Conservation (phyloP, 2,888 invertebrate genomes). For the Nomada goodeniana region DNA sequence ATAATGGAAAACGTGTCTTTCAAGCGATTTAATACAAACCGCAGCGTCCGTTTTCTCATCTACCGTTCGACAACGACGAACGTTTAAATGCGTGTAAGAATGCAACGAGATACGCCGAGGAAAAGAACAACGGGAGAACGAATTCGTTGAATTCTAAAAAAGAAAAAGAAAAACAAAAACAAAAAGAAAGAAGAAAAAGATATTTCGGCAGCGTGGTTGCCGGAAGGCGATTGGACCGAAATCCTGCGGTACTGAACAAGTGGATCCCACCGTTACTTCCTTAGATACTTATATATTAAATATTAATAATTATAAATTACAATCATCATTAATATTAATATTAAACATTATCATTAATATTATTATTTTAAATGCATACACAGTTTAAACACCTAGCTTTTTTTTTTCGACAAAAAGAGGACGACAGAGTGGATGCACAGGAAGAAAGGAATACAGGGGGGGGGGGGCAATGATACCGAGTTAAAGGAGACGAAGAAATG, state of each 20-base stretch:
- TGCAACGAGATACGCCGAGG: slow-evolving; percentile 9
- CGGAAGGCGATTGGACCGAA: slow-evolving; percentile 69
- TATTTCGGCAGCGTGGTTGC: slow-evolving; percentile 63
- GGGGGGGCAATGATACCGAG: slow-evolving; percentile 6
- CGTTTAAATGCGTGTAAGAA: slow-evolving; percentile 15
- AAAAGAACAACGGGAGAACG: not conserved
- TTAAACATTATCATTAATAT: slow-evolving; percentile 75
- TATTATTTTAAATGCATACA: slow-evolving; percentile 80
- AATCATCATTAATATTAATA: slow-evolving; percentile 80
- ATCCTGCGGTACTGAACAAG: slow-evolving; percentile 70
- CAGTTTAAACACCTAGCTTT: slow-evolving; percentile 75
- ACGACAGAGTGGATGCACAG: not conserved
- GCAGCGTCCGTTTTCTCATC: not conserved
- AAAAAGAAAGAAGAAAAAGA: not conserved
- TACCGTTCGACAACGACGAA: not conserved
- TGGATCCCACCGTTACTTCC: slow-evolving; percentile 65
- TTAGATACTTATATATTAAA: slow-evolving; percentile 79
- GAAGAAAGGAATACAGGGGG: slow-evolving; percentile 32
- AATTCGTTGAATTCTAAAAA: not conserved
- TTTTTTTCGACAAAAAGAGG: slow-evolving; percentile 69
- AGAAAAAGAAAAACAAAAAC: slow-evolving; percentile 8
- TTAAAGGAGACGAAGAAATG: too few relatives aligned
- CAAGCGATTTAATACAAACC: not conserved
- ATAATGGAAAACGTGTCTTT: not conserved
- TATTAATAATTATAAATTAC: slow-evolving; percentile 81